Conservation (phyloP, 2,888 invertebrate genomes). For the Leptinotarsa juncta region DNA sequence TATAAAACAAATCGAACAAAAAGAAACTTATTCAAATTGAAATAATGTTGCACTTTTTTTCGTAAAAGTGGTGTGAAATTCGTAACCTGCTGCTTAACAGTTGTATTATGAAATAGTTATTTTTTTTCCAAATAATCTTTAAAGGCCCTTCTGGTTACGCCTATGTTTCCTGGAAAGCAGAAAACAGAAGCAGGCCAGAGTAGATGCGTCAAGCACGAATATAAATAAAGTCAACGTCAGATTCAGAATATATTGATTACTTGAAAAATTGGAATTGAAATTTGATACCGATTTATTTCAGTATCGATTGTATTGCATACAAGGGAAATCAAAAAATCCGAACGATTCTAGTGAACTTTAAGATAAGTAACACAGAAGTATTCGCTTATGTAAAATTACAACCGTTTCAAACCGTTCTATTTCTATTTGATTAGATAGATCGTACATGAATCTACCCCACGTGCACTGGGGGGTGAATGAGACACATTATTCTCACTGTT, state of each 20-base stretch:
- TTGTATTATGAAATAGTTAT: no score
- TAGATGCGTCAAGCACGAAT: constrained; percentile 55
- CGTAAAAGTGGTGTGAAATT: no score
- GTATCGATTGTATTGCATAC: background rate
- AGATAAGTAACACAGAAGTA: background rate
- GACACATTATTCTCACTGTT: constrained; percentile 32
- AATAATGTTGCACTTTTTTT: no score
- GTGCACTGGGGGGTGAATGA: background rate
- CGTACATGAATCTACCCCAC: background rate
- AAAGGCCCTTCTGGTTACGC: constrained; percentile 34
- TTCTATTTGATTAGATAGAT: background rate
- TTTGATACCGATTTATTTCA: constrained; percentile 25
- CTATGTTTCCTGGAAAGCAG: constrained; percentile 44
- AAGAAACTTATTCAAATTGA: no score
- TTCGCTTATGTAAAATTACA: background rate
- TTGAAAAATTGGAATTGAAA: constrained; percentile 44
- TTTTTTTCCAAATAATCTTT: no score
- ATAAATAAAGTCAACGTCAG: constrained; percentile 62
- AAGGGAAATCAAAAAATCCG: background rate
- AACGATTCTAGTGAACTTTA: background rate
- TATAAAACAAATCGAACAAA: no score
- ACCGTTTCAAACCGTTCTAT: background rate
- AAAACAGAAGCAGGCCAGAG: constrained; percentile 51
- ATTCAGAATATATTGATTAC: constrained; percentile 62
- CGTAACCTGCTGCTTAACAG: no score